Conservation (phyloP, 2,797 vertebrate genomes). For the Masticophis lateralis region DNA sequence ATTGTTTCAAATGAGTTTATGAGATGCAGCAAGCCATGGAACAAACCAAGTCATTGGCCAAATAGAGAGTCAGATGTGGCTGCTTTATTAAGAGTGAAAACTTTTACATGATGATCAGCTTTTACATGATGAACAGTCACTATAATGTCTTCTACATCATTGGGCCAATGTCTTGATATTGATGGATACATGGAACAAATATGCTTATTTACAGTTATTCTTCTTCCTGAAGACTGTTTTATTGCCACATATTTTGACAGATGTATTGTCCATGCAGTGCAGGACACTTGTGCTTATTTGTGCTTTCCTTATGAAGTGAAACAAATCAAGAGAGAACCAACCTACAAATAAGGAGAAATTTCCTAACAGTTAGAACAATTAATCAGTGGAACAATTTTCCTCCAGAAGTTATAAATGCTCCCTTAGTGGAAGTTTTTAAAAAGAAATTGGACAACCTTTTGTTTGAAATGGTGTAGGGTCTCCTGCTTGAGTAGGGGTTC, state of each 20-base stretch:
- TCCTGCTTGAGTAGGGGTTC: background rate
- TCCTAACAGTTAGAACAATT: background rate
- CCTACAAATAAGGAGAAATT: background rate
- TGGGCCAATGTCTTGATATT: background rate
- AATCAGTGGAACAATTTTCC: background rate
- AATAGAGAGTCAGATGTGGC: background rate
- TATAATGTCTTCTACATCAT: background rate
- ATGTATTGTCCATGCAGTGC: background rate
- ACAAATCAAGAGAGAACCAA: background rate
- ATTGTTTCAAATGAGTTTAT: background rate
- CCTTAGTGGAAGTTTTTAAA: background rate
- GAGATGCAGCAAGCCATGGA: background rate
- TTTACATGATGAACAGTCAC: background rate
- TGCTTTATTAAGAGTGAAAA: background rate
- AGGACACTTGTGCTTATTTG: background rate
- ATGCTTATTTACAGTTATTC: background rate
- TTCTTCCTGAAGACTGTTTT: background rate
- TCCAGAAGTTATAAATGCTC: background rate
- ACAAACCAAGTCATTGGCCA: background rate
- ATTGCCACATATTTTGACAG: background rate
- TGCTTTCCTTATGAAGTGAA: background rate
- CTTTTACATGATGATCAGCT: background rate
- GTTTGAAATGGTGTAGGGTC: background rate
- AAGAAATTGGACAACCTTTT: background rate
- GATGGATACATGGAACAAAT: background rate